Evolutionary conservation across 2,113 vertebrate genomes (phyloP), one percentile per base, ranked within the genome.

Genomic region (Eretmochelys imbricata): DNA sequence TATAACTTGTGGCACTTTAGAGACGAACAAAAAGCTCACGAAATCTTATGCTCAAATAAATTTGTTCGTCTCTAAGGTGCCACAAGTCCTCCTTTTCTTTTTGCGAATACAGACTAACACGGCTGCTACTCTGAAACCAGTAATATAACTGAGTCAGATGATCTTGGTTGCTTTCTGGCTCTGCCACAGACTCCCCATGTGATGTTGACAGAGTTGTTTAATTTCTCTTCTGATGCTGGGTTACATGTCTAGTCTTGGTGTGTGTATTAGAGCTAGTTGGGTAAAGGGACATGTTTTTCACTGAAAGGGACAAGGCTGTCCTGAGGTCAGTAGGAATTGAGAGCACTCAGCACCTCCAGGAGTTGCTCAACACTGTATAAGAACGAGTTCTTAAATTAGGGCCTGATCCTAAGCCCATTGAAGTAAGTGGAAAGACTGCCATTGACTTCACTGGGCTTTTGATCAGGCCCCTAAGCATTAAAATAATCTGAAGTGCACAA

Each of bases 241-340:
- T 69, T 65, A 9, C 35, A 8, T 0, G 1, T 29, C 85, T 89
- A 80, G 29, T 82, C 2, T 8, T 49, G 19, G 86, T 29, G 22
- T 5, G 65, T 2, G 35, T 1, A 27, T 48, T 54, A 84, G 59
- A 86, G 25, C 17, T 38, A 3, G 80, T 42, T 76, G 1, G 0
- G 3, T 72, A 87, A 87, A 10, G 4, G 62, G 17, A 75, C 5
- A 25, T 2, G 10, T 79, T 93, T 87, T 93, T 80, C 72, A 22
- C 6, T 42, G 17, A 87, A 81, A 87, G 12, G 7, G 3, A 31
- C 80, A 11, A 87, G 85, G 2, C 2, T 2, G 2, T 49, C 1
- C 4, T 78, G 3, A 29, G 82, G 53, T 10, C 62, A 53, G 3
- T 65, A 14, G 4, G 92, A 94, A 80, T 1, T 62, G 5, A 35